Base-by-base conservation (phyloP, 2,888 invertebrate species). In the Sphaeridia pumilis region DNA sequence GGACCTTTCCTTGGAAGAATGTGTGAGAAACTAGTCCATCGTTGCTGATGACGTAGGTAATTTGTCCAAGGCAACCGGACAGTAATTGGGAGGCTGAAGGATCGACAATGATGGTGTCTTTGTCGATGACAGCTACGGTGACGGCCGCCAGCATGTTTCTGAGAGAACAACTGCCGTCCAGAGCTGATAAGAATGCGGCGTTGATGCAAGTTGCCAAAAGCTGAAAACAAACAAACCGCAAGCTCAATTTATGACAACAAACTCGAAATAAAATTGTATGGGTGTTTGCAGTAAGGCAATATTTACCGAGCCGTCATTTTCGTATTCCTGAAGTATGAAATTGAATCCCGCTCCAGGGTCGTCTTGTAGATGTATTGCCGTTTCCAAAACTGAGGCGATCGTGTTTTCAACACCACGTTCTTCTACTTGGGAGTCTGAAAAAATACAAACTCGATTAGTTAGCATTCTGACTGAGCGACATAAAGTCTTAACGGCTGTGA, bases 271-370 rank as follows among this genome's bases (percentile, higher is more conserved):
- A 41, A 41, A 24, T 21, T 25, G 14, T 5, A 28, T 46, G 17
- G 4, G 12, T 21, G 24, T 36, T 43, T 42, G 5, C 20, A 36
- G 42, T 22, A 31, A 27, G 7, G 5, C 26, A n/a, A n/a, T n/a
- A 44, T 60, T 57, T 52, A 63, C 61, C 38, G 58, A 57, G 17
- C 63, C 63, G 48, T 61, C 58, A 43, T 63, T 55, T 47, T 63
- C 59, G 20, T 52, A 53, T 42, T 63, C 63, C 21, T 63, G 63
- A 7, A 63, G 25, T 14, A 63, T 56, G 10, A 63, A 41, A 48
- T 63, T 63, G 36, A 58, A 63, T 4, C 63, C 61, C 21, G 54
- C 54, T n/a, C 57, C 56, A 20, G 58, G 34, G 17, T 59, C 57
- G 35, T 63, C 63, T 42, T 61, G 56, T 21, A 63, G 38, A 36